Evolutionary conservation across 2,113 vertebrate genomes (phyloP).

Genomic region (Bos taurus): DNA sequence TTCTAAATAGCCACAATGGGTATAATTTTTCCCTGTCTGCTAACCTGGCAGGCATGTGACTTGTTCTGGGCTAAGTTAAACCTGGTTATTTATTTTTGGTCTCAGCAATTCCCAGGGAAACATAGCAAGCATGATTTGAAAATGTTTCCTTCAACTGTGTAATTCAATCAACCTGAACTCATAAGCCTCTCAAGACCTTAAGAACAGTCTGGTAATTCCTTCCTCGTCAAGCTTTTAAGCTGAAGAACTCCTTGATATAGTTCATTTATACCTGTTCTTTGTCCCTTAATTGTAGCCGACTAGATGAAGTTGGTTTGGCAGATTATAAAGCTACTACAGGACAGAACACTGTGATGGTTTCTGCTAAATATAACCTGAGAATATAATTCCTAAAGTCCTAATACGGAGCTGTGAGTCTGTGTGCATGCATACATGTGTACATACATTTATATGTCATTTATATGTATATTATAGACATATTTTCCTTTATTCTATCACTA

Average conservation of each 20-base stretch:
- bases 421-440: not conserved
- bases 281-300: slow-evolving; percentile 45
- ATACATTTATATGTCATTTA: not conserved
- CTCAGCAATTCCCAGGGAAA: slow-evolving; percentile 34
- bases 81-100: slow-evolving; percentile 34
- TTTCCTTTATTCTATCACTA: not conserved
- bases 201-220: slow-evolving; percentile 45
- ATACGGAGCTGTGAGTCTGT: not conserved
- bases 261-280: slow-evolving; percentile 45
- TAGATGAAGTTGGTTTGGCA: slow-evolving; percentile 31
- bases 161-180: slow-evolving; percentile 58
- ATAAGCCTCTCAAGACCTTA: slow-evolving; percentile 31
- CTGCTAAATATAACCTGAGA: not conserved
- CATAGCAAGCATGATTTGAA: not conserved
- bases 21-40: not conserved
- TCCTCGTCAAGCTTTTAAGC: slow-evolving; percentile 39
- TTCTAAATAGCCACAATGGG: slow-evolving; percentile 13
- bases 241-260: slow-evolving; percentile 24
- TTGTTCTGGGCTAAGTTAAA: slow-evolving; percentile 16
- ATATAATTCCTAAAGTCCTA: not conserved
- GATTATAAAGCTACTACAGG: not conserved
- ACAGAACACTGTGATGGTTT: not conserved
- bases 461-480: not conserved
- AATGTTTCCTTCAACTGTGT: slow-evolving; percentile 57
- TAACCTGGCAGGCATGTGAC: not conserved